phyloP scores from a whole-genome alignment of 2,797 vertebrate species.

The Thripadectes ignobilis region DNA sequence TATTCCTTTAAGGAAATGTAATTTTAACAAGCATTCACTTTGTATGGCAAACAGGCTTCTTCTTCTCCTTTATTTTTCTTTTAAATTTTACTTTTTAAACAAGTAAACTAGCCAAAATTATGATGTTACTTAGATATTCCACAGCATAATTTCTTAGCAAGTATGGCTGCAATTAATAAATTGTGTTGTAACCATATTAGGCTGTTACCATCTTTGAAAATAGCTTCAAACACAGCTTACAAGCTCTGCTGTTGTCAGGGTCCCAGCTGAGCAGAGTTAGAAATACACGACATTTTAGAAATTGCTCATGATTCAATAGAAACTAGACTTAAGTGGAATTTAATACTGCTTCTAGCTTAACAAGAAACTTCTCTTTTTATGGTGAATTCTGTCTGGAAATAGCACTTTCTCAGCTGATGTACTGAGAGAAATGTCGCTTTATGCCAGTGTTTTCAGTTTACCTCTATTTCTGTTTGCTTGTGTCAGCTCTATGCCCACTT shows the following conservation, averaged over 20 bases:
- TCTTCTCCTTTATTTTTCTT: background rate
- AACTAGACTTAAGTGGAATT: background rate
- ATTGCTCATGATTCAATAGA: constrained; percentile 8
- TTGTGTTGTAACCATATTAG: background rate
- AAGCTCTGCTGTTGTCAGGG: background rate
- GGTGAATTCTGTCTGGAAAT: background rate
- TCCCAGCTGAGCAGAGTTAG: background rate
- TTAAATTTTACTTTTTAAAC: background rate
- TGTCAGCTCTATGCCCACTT: background rate
- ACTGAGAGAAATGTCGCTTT: background rate
- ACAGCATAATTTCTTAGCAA: background rate
- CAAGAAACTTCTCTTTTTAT: background rate
- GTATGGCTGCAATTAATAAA: constrained; percentile 20
- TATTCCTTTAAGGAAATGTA: background rate
- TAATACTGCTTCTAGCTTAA: background rate
- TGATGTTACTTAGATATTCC: background rate
- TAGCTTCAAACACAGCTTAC: constrained; percentile 7
- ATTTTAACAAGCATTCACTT: background rate
- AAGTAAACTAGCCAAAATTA: background rate
- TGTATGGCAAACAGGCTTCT: background rate
- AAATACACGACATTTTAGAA: constrained; percentile 6
- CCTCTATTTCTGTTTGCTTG: constrained; percentile 27
- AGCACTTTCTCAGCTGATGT: background rate
- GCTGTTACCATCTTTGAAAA: constrained; percentile 19
- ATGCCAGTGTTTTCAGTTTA: background rate